These are phyloP conservation scores for Phocoena sinus DNA, from an alignment of 2,113 vertebrate species.

Conservation along the genomic window DNA sequence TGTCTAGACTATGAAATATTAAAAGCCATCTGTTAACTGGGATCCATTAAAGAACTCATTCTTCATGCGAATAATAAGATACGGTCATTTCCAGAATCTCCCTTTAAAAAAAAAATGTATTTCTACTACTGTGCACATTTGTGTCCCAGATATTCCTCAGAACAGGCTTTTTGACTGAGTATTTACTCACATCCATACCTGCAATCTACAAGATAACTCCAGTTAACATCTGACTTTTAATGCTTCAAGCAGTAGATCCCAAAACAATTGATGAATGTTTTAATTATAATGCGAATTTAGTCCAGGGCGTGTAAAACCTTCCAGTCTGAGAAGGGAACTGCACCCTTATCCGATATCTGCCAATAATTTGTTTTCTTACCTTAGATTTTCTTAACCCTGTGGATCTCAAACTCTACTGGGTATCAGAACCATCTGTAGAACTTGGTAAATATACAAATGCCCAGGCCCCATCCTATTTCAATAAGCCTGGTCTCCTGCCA, in stretches of 20 bases:
- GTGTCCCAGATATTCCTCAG: not conserved
- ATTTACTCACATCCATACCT: not conserved
- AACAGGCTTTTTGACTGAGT: not conserved
- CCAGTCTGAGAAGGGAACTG: not conserved
- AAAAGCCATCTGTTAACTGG: not conserved
- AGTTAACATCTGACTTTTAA: not conserved
- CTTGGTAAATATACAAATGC: not conserved
- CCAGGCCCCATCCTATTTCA: not conserved
- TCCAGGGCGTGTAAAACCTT: not conserved
- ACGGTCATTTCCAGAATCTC: not conserved
- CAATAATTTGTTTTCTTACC: not conserved
- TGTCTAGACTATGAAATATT: not conserved
- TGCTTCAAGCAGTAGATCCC: not conserved
- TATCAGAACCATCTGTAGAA: not conserved
- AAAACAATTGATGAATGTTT: not conserved
- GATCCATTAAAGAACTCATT: not conserved
- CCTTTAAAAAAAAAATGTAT: not conserved
- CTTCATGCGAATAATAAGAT: not conserved
- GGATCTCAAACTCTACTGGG: not conserved
- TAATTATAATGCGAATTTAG: not conserved
- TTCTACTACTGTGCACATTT: not conserved
- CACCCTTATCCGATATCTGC: not conserved
- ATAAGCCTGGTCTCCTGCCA: not conserved
- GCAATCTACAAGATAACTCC: not conserved
- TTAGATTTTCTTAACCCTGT: conserved; percentile 3